Evolutionary conservation across 2,113 vertebrate genomes (phyloP).

Genomic region (Delphinus delphis): DNA sequence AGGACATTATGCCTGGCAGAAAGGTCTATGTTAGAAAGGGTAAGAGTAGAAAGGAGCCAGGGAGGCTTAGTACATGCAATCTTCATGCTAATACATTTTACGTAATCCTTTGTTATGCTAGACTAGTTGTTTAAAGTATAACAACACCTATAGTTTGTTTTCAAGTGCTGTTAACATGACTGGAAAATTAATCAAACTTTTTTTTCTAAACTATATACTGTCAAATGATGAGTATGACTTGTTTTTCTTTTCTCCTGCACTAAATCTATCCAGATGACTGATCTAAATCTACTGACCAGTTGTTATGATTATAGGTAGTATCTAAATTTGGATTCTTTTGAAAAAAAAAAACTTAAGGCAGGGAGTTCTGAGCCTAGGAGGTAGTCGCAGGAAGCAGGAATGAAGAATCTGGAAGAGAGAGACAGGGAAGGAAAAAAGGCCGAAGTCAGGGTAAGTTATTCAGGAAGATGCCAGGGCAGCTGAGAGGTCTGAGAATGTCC

Average conservation of each 20-base stretch:
- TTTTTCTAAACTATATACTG: background rate
- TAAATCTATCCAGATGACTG: conserved; percentile 8
- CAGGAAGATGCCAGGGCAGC: background rate
- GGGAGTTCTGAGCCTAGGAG: background rate
- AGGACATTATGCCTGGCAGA: background rate
- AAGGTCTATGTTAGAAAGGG: background rate
- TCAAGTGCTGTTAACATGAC: background rate
- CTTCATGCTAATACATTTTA: background rate
- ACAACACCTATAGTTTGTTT: background rate
- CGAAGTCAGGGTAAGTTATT: background rate
- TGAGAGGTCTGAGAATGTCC: background rate
- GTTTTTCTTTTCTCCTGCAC: background rate
- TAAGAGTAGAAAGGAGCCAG: background rate
- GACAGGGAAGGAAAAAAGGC: background rate
- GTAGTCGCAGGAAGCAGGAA: background rate
- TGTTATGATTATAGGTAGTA: background rate
- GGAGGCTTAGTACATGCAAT: background rate
- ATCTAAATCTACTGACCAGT: background rate
- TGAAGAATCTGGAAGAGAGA: background rate
- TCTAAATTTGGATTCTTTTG: background rate
- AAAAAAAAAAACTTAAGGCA: background rate
- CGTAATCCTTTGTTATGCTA: conserved; percentile 11
- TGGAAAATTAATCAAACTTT: conserved; percentile 50
- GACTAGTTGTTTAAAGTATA: background rate
- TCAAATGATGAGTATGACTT: background rate